Percentiles rank a stretch among this genome's conserved stretches.
phyloP scores from a whole-genome alignment of 2,888 invertebrate genomes.

The Steinernema carpocapsae region DNA sequence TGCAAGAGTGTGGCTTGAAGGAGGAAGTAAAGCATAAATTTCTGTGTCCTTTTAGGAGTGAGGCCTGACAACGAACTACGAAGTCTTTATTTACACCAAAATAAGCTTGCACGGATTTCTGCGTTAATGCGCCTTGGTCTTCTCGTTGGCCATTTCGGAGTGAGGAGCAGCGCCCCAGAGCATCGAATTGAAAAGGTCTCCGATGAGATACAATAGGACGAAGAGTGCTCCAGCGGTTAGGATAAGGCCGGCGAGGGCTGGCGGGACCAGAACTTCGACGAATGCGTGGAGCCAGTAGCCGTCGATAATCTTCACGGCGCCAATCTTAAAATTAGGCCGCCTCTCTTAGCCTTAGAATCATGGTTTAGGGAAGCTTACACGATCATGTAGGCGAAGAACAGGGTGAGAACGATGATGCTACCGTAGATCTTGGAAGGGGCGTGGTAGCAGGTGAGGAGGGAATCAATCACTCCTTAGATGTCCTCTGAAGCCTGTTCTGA shows the following conservation, averaged over 20 bases:
- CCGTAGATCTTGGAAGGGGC: constrained; percentile 60
- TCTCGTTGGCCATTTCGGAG: not conserved
- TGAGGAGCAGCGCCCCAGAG: constrained; percentile 75
- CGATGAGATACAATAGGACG: constrained; percentile 77
- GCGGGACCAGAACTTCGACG: constrained; percentile 79
- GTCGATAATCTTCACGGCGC: constrained; percentile 65
- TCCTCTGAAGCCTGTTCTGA: too few species aligned
- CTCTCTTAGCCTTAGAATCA: too few species aligned
- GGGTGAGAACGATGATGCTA: constrained; percentile 42
- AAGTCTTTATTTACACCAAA: too few species aligned
- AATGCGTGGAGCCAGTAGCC: constrained; percentile 92
- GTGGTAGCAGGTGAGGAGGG: constrained; percentile 69
- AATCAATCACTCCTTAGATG: too few species aligned
- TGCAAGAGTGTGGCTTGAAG: too few species aligned
- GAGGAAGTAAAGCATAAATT: too few species aligned
- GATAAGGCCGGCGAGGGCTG: constrained; percentile 80
- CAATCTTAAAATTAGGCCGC: too few species aligned
- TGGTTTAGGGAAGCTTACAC: constrained; percentile 51
- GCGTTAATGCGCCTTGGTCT: not conserved
- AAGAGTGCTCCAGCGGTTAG: constrained; percentile 71
- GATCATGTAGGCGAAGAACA: constrained; percentile 54
- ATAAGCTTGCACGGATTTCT: too few species aligned
- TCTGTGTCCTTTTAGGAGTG: too few species aligned
- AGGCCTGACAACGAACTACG: too few species aligned
- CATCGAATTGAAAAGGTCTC: constrained; percentile 78